Conservation (phyloP, 2,888 invertebrate species). For the Furcula furcula region DNA sequence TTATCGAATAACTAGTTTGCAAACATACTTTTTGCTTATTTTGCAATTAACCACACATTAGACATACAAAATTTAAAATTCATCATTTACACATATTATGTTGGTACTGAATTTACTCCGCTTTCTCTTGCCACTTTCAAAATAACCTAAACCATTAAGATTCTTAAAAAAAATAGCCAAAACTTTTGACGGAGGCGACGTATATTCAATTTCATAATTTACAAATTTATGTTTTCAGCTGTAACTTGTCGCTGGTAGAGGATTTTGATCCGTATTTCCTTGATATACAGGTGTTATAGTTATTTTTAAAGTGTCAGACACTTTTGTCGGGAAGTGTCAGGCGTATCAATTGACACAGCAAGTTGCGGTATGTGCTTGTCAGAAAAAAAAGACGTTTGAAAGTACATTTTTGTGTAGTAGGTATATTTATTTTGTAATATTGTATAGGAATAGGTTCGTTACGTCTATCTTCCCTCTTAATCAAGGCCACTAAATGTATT, state of each 20-base stretch:
- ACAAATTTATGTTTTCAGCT: conserved; percentile 9
- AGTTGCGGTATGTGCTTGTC: conserved; percentile 21
- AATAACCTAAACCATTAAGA: not conserved
- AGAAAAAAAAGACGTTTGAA: conserved; percentile 13
- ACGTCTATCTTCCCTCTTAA: no score
- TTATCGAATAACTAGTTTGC: no score
- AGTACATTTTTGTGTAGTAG: not conserved
- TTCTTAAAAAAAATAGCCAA: conserved; percentile 27
- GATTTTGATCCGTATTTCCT: conserved; percentile 9
- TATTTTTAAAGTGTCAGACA: conserved; percentile 5
- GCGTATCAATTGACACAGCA: conserved; percentile 32
- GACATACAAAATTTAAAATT: no score
- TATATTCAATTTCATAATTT: conserved; percentile 31
- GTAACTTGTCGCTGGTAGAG: conserved; percentile 1
- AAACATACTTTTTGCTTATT: no score
- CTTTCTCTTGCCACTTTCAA: not conserved
- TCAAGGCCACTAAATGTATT: no score
- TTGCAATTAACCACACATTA: no score
- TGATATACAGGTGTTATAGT: conserved; percentile 1
- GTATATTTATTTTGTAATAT: conserved; percentile 10
- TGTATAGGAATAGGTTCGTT: not conserved
- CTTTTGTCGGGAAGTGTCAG: conserved; percentile 35
- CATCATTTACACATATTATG: no score
- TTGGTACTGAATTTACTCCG: not conserved
- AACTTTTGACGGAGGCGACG: conserved; percentile 24